phyloP scores from a whole-genome alignment of 53 echinoderm and acorn worm species.

The Echinarachnius parma region DNA sequence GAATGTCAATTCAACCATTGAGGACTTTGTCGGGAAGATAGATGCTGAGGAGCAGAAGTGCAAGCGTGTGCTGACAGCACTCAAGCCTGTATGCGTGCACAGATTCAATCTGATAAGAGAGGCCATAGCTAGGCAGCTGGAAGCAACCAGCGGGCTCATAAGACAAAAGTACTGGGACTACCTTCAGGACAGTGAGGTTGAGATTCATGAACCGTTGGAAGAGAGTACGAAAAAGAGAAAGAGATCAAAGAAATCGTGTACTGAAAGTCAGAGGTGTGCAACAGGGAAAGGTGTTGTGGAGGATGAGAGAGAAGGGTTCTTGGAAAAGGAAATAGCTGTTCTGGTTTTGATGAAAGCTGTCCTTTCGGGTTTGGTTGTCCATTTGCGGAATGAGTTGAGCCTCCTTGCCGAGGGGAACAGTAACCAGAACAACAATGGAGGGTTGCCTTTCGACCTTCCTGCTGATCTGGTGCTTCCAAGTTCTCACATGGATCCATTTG shows the following conservation, averaged over 20 bases:
- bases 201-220: conserved; percentile 17
- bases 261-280: conserved; percentile 14
- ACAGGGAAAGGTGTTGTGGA: neutral
- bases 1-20: conserved; percentile 54
- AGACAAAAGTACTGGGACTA: conserved; percentile 48
- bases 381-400: conserved; percentile 27
- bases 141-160: conserved; percentile 45
- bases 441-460: neutral
- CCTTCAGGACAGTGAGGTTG: conserved; percentile 35
- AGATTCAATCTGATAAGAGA: conserved; percentile 42
- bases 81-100: conserved; percentile 48
- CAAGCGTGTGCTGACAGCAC: conserved; percentile 48
- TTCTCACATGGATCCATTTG: conserved; percentile 21
- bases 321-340: conserved; percentile 22
- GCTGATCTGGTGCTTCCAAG: conserved; percentile 4
- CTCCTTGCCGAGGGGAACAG: conserved; percentile 38
- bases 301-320: conserved; percentile 1
- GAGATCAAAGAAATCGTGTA: conserved; percentile 7
- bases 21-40: conserved; percentile 59
- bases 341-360: conserved; percentile 32
- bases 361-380: conserved; percentile 19
- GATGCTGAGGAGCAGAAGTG: conserved; percentile 61
- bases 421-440: conserved; percentile 42
- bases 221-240: conserved; percentile 20
- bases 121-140: conserved; percentile 38